Conservation (phyloP, 2,888 invertebrate species). For the Epirrhoe tristata region DNA sequence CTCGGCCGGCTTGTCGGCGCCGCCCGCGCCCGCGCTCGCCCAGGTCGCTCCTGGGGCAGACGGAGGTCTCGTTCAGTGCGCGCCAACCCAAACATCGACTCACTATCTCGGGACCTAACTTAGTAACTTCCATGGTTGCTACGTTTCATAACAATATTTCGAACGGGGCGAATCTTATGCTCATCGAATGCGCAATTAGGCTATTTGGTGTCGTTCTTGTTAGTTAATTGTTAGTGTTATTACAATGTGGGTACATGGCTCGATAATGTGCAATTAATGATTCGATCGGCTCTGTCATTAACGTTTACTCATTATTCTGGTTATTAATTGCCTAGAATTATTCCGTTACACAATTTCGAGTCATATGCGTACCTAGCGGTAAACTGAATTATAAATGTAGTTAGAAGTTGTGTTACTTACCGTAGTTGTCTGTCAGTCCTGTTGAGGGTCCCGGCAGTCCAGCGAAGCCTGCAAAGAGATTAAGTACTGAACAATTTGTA, state of each 20-base stretch:
- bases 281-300: constrained; percentile 60
- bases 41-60: constrained; percentile 82
- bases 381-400: constrained; percentile 53
- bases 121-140: constrained; percentile 45
- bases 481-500: constrained; percentile 7
- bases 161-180: constrained; percentile 48
- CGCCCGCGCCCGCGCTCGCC: constrained; percentile 64
- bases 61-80: constrained; percentile 75
- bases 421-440: constrained; percentile 94
- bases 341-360: constrained; percentile 62
- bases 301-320: constrained; percentile 58
- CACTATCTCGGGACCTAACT: constrained; percentile 38
- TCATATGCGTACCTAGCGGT: constrained; percentile 53
- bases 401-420: constrained; percentile 82
- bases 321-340: constrained; percentile 56
- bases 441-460: constrained; percentile 92
- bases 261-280: constrained; percentile 77
- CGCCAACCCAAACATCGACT: constrained; percentile 43
- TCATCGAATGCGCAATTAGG: constrained; percentile 58
- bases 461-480: constrained; percentile 87
- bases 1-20: constrained; percentile 51
- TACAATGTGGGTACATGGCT: constrained; percentile 69
- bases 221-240: constrained; percentile 76
- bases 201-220: constrained; percentile 66
- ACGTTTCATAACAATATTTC: constrained; percentile 38